These are phyloP conservation scores for Brachymystax lenok DNA, from an alignment of 2,797 vertebrate genomes.

Conservation along the genomic window DNA sequence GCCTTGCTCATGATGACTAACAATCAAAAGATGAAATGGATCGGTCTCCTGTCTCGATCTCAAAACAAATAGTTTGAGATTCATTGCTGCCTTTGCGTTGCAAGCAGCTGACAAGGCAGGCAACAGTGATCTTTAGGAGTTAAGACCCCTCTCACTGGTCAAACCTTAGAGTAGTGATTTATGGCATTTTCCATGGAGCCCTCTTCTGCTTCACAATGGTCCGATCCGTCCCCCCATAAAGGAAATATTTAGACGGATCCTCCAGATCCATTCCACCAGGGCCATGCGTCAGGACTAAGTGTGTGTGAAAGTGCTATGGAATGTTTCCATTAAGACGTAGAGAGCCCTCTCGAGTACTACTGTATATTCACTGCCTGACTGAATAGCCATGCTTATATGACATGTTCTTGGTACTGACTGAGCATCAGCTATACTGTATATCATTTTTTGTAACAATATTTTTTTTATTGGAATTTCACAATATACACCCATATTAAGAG, in stretches of 20 bases:
- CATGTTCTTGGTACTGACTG: too few relatives aligned
- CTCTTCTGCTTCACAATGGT: constrained; percentile 14
- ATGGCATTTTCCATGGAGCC: constrained; percentile 31
- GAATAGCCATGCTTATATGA: too few relatives aligned
- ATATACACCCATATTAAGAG: too few relatives aligned
- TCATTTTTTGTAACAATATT: too few relatives aligned
- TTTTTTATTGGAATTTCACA: too few relatives aligned
- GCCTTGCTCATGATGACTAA: too few relatives aligned
- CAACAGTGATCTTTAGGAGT: constrained; percentile 7
- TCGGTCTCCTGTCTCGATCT: not conserved
- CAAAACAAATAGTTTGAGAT: not conserved
- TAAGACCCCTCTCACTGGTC: constrained; percentile 8
- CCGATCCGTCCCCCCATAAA: constrained; percentile 15
- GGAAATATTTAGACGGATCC: constrained; percentile 40
- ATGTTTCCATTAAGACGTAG: constrained; percentile 48
- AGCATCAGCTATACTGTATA: too few relatives aligned
- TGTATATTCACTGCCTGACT: not conserved
- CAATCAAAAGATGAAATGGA: too few relatives aligned
- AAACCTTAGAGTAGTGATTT: constrained; percentile 25
- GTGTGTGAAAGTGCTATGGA: constrained; percentile 31
- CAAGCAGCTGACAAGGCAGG: constrained; percentile 3
- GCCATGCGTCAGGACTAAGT: constrained; percentile 5
- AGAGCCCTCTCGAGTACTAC: not conserved
- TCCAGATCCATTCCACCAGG: constrained; percentile 20
- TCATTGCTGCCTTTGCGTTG: not conserved